phyloP scores from a whole-genome alignment of 1,140 invertebrate genomes.

The Hylyphantes graminicola region DNA sequence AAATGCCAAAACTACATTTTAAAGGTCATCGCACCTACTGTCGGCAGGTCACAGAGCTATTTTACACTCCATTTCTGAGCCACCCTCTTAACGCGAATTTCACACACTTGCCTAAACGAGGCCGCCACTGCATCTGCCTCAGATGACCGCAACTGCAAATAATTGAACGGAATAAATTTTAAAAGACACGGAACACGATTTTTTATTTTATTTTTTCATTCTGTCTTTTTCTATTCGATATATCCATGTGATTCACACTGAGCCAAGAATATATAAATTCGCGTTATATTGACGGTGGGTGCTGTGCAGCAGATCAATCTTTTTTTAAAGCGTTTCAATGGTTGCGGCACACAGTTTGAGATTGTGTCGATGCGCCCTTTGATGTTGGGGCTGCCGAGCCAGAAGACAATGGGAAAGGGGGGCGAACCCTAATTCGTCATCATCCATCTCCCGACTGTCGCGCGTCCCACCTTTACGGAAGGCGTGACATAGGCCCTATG shows the following conservation, averaged over 20 bases:
- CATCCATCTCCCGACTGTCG: constrained; percentile 56
- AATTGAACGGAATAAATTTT: constrained; percentile 50
- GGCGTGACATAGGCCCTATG: constrained; percentile 40
- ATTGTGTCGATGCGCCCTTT: neutral
- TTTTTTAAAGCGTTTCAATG: constrained; percentile 44
- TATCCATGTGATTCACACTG: neutral
- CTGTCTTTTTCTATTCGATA: constrained; percentile 3
- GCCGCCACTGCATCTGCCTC: constrained; percentile 14
- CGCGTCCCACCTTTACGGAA: constrained; percentile 42
- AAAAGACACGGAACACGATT: neutral
- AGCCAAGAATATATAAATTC: constrained; percentile 34
- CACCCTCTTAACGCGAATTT: neutral
- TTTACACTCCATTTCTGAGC: constrained; percentile 25
- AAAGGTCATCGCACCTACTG: constrained; percentile 10
- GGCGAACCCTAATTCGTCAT: constrained; percentile 50
- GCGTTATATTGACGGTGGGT: constrained; percentile 49
- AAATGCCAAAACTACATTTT: neutral
- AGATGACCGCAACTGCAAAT: constrained; percentile 47
- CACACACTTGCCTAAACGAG: constrained; percentile 41
- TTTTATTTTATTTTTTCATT: neutral
- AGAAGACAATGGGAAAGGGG: constrained; percentile 30
- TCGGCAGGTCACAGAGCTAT: constrained; percentile 13
- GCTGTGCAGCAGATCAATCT: constrained; percentile 38
- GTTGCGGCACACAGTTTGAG: constrained; percentile 15
- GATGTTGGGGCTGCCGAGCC: neutral